phyloP scores from a whole-genome alignment of 2,888 invertebrate species.

The Anthoptus insignis region DNA sequence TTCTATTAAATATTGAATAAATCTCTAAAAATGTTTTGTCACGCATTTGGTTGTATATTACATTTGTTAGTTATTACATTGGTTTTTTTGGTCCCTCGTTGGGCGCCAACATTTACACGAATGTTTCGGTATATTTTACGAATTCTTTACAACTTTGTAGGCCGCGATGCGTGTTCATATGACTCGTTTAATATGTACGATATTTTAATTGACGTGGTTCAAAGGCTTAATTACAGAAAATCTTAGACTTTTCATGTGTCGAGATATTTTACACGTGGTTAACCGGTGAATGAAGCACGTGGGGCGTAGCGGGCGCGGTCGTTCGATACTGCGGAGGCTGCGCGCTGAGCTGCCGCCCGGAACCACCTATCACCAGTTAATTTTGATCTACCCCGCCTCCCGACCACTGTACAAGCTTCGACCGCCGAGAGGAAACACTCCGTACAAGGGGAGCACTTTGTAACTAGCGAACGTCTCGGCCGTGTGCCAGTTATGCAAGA shows the following conservation, averaged over 20 bases:
- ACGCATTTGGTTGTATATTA: too few relatives aligned
- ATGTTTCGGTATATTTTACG: not conserved
- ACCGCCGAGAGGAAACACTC: slow-evolving; percentile 11
- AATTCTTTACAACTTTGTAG: not conserved
- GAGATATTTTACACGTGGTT: slow-evolving; percentile 54
- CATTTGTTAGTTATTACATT: slow-evolving; percentile 17
- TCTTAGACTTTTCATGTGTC: not conserved
- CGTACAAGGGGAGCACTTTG: slow-evolving; percentile 60
- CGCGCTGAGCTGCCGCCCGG: slow-evolving; percentile 59
- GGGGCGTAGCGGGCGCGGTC: slow-evolving; percentile 58
- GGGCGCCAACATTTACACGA: slow-evolving; percentile 23
- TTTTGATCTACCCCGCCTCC: slow-evolving; percentile 57
- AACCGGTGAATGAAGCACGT: slow-evolving; percentile 61
- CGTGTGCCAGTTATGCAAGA: slow-evolving; percentile 62
- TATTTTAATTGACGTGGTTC: slow-evolving; percentile 1
- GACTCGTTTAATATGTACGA: not conserved
- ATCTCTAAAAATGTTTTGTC: slow-evolving; percentile 15
- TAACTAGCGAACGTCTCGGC: slow-evolving; percentile 54
- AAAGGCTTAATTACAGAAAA: slow-evolving; percentile 7
- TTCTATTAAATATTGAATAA: not conserved
- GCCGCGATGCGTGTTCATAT: not conserved
- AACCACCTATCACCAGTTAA: slow-evolving; percentile 58
- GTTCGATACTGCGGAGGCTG: slow-evolving; percentile 66
- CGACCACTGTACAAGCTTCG: slow-evolving; percentile 17
- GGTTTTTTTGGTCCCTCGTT: slow-evolving; percentile 25